A percentile compares a stretch with the other conserved stretches of the same genome.
Conservation (phyloP, 1,140 invertebrate genomes). For the Papilio aristodemus region DNA sequence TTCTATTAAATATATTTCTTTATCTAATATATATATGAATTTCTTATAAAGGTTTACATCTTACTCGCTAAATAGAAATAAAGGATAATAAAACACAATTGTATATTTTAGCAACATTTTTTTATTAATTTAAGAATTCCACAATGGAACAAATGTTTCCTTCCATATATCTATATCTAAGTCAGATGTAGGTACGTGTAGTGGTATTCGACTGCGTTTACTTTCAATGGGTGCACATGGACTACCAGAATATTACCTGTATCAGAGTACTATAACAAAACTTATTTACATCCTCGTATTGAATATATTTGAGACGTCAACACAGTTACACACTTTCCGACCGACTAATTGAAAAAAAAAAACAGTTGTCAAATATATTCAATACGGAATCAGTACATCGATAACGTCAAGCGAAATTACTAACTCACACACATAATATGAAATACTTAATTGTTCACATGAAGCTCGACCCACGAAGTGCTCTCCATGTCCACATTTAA, state of each 20-base stretch:
- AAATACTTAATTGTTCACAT: slow-evolving; percentile 13
- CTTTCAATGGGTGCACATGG: slow-evolving; percentile 54
- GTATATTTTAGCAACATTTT: slow-evolving; percentile 81
- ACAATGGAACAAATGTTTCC: slow-evolving; percentile 73
- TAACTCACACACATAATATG: slow-evolving; percentile 11
- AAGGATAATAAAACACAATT: slow-evolving; percentile 63
- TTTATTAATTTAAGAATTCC: slow-evolving; percentile 81
- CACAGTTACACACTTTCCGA: neutral
- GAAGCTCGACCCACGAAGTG: neutral
- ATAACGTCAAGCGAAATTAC: slow-evolving; percentile 31
- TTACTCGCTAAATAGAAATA: slow-evolving; percentile 6
- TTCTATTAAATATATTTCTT: too few species aligned
- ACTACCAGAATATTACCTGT: slow-evolving; percentile 50
- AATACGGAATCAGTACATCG: slow-evolving; percentile 23
- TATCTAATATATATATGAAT: too few species aligned
- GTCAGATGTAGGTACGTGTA: slow-evolving; percentile 67
- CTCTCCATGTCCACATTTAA: neutral
- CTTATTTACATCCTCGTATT: slow-evolving; percentile 34
- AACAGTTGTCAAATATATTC: slow-evolving; percentile 25
- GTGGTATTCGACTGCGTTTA: slow-evolving; percentile 44
- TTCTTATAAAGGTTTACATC: too few species aligned
- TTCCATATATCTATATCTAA: slow-evolving; percentile 74
- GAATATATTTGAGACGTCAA: slow-evolving; percentile 17
- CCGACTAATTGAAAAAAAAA: neutral
- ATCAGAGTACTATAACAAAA: slow-evolving; percentile 44